Evolutionary conservation across 2,888 invertebrate genomes (phyloP), one percentile per base, ranked within the genome.

Genomic region (Mamestra brassicae): DNA sequence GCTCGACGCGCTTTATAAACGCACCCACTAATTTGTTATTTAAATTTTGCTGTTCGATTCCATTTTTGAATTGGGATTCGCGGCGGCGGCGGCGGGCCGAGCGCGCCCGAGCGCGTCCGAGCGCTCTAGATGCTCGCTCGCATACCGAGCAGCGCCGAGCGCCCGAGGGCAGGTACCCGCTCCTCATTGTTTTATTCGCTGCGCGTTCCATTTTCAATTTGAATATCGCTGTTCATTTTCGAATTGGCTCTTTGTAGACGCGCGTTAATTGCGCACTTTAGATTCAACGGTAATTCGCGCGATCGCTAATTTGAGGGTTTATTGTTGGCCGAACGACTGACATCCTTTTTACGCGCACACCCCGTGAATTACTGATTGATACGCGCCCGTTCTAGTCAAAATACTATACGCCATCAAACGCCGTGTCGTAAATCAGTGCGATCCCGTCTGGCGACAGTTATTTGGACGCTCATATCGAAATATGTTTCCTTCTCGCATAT

Each of bases 171-270:
- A 89, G 90, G 89, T 89, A 89, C 90, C 88, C 86, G 85, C 87
- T 86, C 81, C 92, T 91, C 94, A 94, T 95, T 94, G 95, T 94
- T 93, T 95, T 93, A 96, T 96, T 95, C 96, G 91, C 86, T 79
- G 83, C 94, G 95, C 96, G 96, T 96, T 91, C 93, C 94, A 93
- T 94, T 95, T 95, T 94, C 95, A 96, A 96, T 96, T 96, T 95
- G 94, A 96, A 96, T 95, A 95, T 93, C 94, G 94, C 93, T 94
- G 95, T 95, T 95, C 94, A 95, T 95, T 95, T 95, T 95, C 93
- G 93, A 93, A 95, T 95, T 93, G 93, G 93, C 93, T 93, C 94
- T 94, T 93, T 94, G 95, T 95, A 94, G 95, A 94, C 93, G 93
- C 91, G 92, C 92, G 91, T 93, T 95, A 96, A 96, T 96, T 94